Evolutionary conservation across 1,140 invertebrate species (phyloP).

Genomic region (Drosophila carrolli): DNA sequence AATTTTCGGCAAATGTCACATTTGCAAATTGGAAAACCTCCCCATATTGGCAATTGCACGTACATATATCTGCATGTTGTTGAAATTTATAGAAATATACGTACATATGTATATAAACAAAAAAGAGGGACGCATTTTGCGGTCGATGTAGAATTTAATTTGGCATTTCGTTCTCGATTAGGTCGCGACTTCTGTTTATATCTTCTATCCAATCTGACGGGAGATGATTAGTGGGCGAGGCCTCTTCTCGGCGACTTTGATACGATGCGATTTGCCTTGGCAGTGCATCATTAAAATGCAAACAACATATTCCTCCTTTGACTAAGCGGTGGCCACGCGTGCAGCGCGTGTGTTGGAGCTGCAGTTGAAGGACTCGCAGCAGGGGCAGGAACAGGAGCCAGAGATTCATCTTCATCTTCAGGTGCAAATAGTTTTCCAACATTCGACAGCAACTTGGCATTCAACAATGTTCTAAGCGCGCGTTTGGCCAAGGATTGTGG

Average conservation of each 20-base stretch:
- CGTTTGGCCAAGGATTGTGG: neutral
- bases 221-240: conserved; percentile 27
- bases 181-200: conserved; percentile 29
- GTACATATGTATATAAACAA: neutral
- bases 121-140: conserved; percentile 17
- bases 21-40: conserved; percentile 38
- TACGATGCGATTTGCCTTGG: conserved; percentile 5
- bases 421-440: conserved; percentile 27
- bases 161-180: conserved; percentile 27
- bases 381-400: neutral
- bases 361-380: neutral
- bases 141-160: conserved; percentile 47
- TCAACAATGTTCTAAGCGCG: neutral
- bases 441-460: conserved; percentile 27
- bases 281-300: conserved; percentile 67
- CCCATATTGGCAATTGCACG: conserved; percentile 15
- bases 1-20: conserved; percentile 23
- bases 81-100: neutral
- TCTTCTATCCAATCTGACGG: conserved; percentile 4
- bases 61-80: conserved; percentile 11
- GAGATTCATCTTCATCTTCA: conserved; percentile 2
- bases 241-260: conserved; percentile 2
- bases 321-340: conserved; percentile 24
- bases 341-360: conserved; percentile 12
- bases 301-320: conserved; percentile 43